A percentile compares a stretch with the other conserved stretches of the same genome.
Conservation (phyloP, 2,113 vertebrate species). For the Terrapene triunguis region DNA sequence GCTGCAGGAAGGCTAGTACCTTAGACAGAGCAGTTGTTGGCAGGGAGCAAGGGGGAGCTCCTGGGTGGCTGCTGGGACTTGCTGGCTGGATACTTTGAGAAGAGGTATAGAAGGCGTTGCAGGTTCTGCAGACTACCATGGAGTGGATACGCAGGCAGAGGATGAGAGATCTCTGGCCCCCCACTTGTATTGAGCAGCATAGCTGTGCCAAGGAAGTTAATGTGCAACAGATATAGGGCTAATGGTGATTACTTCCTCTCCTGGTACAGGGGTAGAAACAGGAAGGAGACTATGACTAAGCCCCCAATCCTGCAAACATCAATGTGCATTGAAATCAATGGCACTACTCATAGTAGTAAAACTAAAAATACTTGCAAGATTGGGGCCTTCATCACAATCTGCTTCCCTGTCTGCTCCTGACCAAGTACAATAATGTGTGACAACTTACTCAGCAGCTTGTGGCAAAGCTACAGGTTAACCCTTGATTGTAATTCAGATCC, state of each 20-base stretch:
- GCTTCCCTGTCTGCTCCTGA: background rate
- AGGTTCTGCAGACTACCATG: background rate
- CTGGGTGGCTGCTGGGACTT: too few species aligned
- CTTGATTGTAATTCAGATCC: background rate
- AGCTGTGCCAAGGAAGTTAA: background rate
- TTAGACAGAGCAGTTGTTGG: too few species aligned
- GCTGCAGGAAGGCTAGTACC: too few species aligned
- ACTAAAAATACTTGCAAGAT: background rate
- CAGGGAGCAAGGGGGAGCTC: too few species aligned
- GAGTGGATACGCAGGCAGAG: background rate
- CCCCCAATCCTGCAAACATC: background rate
- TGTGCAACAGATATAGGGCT: background rate
- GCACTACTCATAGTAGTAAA: background rate
- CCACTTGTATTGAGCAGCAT: background rate
- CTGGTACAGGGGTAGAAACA: background rate
- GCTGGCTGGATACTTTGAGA: too few species aligned
- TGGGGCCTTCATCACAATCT: background rate
- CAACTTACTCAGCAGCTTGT: background rate
- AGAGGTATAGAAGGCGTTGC: too few species aligned
- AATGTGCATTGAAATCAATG: background rate
- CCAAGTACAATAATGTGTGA: background rate
- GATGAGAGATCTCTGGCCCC: background rate
- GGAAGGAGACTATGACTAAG: background rate
- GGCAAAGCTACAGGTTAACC: background rate
- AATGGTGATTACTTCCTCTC: background rate